A percentile compares a stretch with the other conserved stretches of the same genome.
Evolutionary conservation across 2,888 invertebrate species (phyloP).

Genomic region (Steinernema carpocapsae): DNA sequence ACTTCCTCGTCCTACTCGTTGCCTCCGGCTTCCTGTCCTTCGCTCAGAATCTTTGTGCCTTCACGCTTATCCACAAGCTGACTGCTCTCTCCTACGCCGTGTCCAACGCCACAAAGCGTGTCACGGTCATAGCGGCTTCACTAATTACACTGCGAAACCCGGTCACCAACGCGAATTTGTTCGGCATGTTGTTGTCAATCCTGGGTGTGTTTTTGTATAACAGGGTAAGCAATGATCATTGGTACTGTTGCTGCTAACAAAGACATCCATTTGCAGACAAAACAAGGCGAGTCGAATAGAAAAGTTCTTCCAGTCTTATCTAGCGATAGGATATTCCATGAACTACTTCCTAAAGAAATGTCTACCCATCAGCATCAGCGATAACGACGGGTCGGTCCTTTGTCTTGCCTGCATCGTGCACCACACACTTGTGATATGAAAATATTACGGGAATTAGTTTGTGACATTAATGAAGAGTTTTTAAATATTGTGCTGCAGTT

Average conservation of each 20-base stretch:
- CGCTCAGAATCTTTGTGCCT: conserved; percentile 92
- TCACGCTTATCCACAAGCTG: conserved; percentile 85
- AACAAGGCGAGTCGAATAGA: conserved; percentile 11
- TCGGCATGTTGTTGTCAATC: conserved; percentile 88
- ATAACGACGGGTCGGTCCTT: not conserved
- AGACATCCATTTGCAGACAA: not conserved
- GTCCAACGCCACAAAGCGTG: conserved; percentile 85
- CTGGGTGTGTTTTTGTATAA: conserved; percentile 89
- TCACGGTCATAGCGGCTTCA: conserved; percentile 82
- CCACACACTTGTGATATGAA: conserved; percentile 9
- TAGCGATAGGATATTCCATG: not conserved
- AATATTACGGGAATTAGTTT: not conserved
- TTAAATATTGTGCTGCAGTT: too few species aligned
- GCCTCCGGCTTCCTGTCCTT: conserved; percentile 82
- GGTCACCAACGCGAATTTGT: conserved; percentile 82
- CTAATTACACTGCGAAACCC: conserved; percentile 87
- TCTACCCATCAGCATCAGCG: conserved; percentile 17
- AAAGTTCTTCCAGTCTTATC: conserved; percentile 17
- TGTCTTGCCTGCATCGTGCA: not conserved
- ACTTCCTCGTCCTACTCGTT: conserved; percentile 51
- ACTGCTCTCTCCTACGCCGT: conserved; percentile 94
- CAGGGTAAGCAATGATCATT: conserved; percentile 74
- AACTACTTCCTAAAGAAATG: not conserved
- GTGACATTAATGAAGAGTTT: too few species aligned
- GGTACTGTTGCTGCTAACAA: too few species aligned